A percentile compares a stretch with the other conserved stretches of the same genome.
These are phyloP conservation scores for Cygnus atratus DNA, from an alignment of 2,113 vertebrate species.

Conservation along the genomic window DNA sequence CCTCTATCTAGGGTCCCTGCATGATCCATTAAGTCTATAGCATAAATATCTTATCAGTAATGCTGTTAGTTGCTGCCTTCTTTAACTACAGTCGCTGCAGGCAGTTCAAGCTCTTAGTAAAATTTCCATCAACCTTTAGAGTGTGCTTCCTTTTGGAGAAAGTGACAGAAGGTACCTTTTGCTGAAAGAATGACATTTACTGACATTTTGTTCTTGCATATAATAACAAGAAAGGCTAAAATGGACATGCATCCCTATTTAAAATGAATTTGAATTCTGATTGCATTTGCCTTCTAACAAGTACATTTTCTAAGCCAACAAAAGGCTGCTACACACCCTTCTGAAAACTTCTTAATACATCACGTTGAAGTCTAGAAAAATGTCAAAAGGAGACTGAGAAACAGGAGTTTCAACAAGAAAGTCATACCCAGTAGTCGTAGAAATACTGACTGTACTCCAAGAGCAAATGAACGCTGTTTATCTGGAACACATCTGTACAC, in stretches of 20 bases:
- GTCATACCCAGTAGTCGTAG: slow-evolving; percentile 73
- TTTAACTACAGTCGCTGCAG: neutral
- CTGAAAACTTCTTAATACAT: neutral
- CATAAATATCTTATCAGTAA: neutral
- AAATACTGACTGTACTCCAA: slow-evolving; percentile 75
- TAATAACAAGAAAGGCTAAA: neutral
- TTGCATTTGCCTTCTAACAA: neutral
- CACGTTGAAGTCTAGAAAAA: neutral
- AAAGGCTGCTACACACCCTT: neutral
- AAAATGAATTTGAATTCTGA: neutral
- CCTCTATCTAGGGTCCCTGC: neutral
- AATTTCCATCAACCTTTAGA: neutral
- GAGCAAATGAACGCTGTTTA: slow-evolving; percentile 75
- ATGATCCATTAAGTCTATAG: neutral
- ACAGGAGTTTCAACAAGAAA: neutral
- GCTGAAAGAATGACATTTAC: neutral
- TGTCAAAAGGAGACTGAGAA: neutral
- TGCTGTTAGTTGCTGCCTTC: neutral
- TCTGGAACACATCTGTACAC: slow-evolving; percentile 75
- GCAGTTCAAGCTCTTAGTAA: neutral
- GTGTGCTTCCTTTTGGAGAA: neutral
- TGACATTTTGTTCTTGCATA: neutral
- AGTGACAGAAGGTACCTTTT: neutral
- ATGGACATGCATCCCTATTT: neutral
- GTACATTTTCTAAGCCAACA: neutral